A percentile compares a stretch with the other conserved stretches of the same genome.
These are phyloP conservation scores for Sciurus carolinensis DNA, from an alignment of 2,797 vertebrate species.

Conservation along the genomic window DNA sequence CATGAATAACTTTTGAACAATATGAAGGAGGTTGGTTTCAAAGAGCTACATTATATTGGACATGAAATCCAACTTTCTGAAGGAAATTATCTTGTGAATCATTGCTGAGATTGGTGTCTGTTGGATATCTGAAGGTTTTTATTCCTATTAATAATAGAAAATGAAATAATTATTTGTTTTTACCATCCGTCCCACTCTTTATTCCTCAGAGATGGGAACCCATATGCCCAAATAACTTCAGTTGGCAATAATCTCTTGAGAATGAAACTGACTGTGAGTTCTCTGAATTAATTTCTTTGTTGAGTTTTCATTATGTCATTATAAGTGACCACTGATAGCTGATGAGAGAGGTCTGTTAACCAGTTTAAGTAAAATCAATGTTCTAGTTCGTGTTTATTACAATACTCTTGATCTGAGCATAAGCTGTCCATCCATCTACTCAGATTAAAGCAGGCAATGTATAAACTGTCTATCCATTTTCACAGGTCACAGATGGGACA, in stretches of 20 bases:
- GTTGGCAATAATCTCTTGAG: neutral
- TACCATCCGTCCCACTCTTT: neutral
- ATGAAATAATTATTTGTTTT: neutral
- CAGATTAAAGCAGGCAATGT: neutral
- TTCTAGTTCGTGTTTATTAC: neutral
- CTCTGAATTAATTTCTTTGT: neutral
- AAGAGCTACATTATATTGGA: neutral
- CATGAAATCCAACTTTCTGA: neutral
- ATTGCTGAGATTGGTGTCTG: neutral
- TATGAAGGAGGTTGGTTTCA: neutral
- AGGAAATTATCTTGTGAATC: neutral
- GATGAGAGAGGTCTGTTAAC: neutral
- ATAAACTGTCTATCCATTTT: neutral
- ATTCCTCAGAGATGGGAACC: neutral
- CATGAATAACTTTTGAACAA: neutral
- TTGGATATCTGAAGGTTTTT: neutral
- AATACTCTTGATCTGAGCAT: neutral
- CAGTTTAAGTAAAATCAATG: neutral
- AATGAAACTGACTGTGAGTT: neutral
- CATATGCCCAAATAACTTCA: neutral
- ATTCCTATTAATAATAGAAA: neutral
- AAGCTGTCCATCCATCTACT: neutral
- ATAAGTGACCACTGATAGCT: neutral
- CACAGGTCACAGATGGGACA: neutral
- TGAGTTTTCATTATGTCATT: neutral